Evolutionary conservation across 2,888 invertebrate species (phyloP).

Genomic region (Aphodius granarius): DNA sequence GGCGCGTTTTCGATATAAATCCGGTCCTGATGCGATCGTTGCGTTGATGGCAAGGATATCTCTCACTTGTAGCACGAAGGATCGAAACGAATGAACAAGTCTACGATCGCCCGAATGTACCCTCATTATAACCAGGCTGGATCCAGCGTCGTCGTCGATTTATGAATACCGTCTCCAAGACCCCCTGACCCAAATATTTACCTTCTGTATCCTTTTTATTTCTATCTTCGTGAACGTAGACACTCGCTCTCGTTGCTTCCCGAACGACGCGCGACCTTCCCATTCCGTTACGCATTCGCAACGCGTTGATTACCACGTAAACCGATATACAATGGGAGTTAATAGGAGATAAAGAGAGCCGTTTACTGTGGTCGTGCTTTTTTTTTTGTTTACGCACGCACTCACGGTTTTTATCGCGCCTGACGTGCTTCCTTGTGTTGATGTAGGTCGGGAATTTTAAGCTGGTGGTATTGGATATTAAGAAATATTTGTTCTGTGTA

Average conservation of each 20-base stretch:
- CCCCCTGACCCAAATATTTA: slow-evolving; percentile 14
- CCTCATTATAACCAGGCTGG: slow-evolving; percentile 8
- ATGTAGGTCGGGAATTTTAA: background rate
- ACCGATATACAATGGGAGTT: background rate
- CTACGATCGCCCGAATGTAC: background rate
- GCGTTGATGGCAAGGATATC: background rate
- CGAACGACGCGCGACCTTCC: background rate
- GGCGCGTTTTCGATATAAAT: too few species aligned
- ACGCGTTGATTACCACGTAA: background rate
- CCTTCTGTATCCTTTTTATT: slow-evolving; percentile 13
- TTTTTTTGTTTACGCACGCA: background rate
- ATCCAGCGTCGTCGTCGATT: slow-evolving; percentile 10
- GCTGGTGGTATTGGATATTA: background rate
- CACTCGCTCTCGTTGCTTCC: background rate
- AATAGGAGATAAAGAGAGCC: background rate
- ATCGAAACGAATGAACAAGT: background rate
- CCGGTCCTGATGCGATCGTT: background rate
- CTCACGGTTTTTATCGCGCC: background rate
- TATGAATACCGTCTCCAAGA: slow-evolving; percentile 8
- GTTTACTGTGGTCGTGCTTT: background rate
- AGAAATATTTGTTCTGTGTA: background rate
- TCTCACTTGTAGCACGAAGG: background rate
- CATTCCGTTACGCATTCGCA: background rate
- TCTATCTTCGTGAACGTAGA: slow-evolving; percentile 8
- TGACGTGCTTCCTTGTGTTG: background rate